phyloP scores from a whole-genome alignment of 2,113 vertebrate genomes.

The Ramphastos sulfuratus region DNA sequence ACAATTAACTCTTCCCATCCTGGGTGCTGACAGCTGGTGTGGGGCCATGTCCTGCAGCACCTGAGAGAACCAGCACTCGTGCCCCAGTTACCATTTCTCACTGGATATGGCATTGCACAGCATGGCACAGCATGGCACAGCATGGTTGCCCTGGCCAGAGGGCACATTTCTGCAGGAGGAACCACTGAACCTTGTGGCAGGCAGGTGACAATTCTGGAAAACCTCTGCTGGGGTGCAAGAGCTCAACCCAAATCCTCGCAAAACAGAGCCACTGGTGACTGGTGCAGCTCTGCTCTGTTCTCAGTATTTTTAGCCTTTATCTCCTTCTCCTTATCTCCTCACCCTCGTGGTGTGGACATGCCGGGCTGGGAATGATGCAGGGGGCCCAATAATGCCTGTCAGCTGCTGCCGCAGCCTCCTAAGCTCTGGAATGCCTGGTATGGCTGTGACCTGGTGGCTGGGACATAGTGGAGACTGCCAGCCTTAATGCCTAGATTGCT shows the following conservation, averaged over 20 bases:
- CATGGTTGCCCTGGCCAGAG: background rate
- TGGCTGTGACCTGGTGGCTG: rapidly evolving
- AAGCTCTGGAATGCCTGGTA: background rate
- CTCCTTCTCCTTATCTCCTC: background rate
- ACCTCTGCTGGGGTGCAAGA: background rate
- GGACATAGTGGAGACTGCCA: rapidly evolving
- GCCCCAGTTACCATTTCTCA: no score
- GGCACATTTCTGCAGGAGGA: background rate
- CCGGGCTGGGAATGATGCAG: background rate
- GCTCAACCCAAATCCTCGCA: background rate
- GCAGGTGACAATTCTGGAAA: background rate
- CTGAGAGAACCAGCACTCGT: background rate
- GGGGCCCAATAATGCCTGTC: background rate
- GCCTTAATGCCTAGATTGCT: background rate
- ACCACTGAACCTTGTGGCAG: rapidly evolving
- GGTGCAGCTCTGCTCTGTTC: background rate
- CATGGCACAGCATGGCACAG: background rate
- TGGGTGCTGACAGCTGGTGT: rapidly evolving
- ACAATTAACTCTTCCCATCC: background rate
- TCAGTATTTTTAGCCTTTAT: slow-evolving; percentile 54
- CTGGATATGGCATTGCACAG: background rate
- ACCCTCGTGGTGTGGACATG: background rate
- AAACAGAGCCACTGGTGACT: no score
- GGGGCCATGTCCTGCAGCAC: background rate
- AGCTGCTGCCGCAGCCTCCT: background rate